phyloP scores from a whole-genome alignment of 1,140 invertebrate species.

The Heterodera schachtii region DNA sequence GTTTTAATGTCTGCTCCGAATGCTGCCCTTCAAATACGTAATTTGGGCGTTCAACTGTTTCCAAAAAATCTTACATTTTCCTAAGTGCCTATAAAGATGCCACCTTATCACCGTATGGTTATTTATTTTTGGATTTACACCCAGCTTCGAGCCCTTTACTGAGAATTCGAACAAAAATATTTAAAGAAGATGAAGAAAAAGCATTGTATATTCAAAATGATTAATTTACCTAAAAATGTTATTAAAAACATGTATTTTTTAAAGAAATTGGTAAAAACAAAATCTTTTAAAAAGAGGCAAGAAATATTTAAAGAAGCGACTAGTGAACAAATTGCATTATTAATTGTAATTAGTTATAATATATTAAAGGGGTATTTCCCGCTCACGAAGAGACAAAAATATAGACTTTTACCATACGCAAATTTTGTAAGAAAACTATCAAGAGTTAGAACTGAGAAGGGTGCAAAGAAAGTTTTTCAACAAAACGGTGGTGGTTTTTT shows the following conservation, averaged over 20 bases:
- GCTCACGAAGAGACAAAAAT: neutral
- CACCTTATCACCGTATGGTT: conserved; percentile 5
- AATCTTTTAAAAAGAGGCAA: neutral
- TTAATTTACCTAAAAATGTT: neutral
- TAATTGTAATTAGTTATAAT: conserved; percentile 31
- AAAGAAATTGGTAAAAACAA: conserved; percentile 7
- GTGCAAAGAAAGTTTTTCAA: too few relatives aligned
- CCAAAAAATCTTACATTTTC: conserved; percentile 16
- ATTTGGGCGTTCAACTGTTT: conserved; percentile 18
- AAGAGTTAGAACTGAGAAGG: too few relatives aligned
- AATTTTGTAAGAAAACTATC: too few relatives aligned
- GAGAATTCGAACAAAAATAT: conserved; percentile 22
- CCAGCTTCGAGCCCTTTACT: conserved; percentile 1
- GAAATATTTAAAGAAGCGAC: conserved; percentile 16
- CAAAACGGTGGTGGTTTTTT: too few relatives aligned
- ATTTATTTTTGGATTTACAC: conserved; percentile 26
- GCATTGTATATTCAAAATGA: conserved; percentile 12
- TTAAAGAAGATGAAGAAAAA: conserved; percentile 22
- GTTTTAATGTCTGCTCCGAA: conserved; percentile 9
- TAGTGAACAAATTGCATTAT: conserved; percentile 7
- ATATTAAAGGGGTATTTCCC: conserved; percentile 11
- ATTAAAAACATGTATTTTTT: conserved; percentile 8
- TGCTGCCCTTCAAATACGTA: neutral
- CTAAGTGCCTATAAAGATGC: conserved; percentile 13
- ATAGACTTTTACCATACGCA: neutral